phyloP scores from a whole-genome alignment of 2,113 vertebrate genomes.

The Podilymbus podiceps region DNA sequence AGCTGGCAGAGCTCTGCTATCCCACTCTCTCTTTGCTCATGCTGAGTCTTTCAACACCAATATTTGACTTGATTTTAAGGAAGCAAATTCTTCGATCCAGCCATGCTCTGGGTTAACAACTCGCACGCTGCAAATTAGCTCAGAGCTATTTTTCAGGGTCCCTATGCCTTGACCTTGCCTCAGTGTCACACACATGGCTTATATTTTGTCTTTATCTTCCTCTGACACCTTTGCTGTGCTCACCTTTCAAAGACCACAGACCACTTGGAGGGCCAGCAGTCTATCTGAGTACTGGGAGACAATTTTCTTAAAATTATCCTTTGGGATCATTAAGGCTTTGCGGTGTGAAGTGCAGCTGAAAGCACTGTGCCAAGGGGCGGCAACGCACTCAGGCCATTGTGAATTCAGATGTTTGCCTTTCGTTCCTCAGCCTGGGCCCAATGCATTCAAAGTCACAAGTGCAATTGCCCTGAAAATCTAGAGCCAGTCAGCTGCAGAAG shows the following conservation, averaged over 20 bases:
- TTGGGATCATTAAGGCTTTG: neutral
- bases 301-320: neutral
- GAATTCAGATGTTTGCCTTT: neutral
- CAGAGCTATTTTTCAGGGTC: neutral
- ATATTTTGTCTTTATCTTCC: neutral
- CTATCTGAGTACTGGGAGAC: neutral
- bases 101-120: neutral
- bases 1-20: slow-evolving; percentile 22
- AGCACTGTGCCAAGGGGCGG: neutral
- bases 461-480: neutral
- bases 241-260: neutral
- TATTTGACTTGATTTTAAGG: neutral
- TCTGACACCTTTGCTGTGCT: neutral
- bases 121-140: neutral
- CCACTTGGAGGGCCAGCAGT: neutral
- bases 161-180: neutral
- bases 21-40: neutral
- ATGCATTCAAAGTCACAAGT: neutral
- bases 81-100: neutral
- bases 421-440: neutral
- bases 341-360: neutral
- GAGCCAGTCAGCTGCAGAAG: neutral
- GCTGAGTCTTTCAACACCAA: neutral
- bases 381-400: neutral
- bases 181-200: neutral